Evolutionary conservation across 2,888 invertebrate species (phyloP).

Genomic region (Andrena trimmerana): DNA sequence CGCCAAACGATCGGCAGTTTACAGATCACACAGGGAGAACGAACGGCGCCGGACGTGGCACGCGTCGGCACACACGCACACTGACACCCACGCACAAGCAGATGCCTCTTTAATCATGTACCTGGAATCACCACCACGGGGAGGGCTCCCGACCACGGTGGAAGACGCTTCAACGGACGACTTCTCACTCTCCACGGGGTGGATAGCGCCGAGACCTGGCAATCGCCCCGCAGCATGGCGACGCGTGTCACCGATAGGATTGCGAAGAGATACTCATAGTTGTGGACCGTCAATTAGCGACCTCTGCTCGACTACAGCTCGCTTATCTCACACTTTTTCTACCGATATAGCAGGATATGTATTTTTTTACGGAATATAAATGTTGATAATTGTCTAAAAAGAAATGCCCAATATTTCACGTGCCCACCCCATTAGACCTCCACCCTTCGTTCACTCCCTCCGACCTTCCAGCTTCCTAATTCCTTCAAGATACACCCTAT

Average conservation of each 20-base stretch:
- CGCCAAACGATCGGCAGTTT: slow-evolving; percentile 3
- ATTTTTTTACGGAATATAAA: slow-evolving; percentile 79
- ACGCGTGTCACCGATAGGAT: slow-evolving; percentile 51
- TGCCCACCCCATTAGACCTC: not conserved
- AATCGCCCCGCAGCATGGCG: slow-evolving; percentile 35
- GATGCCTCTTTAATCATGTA: slow-evolving; percentile 35
- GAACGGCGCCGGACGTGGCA: slow-evolving; percentile 44
- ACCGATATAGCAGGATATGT: slow-evolving; percentile 84
- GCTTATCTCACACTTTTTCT: slow-evolving; percentile 84
- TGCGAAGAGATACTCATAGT: slow-evolving; percentile 31
- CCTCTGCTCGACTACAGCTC: slow-evolving; percentile 84
- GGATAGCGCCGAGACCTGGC: slow-evolving; percentile 42
- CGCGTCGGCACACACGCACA: slow-evolving; percentile 42
- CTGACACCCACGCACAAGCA: not conserved
- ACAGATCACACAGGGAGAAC: slow-evolving; percentile 14
- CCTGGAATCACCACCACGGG: slow-evolving; percentile 47
- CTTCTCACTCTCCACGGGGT: slow-evolving; percentile 17
- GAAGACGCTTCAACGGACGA: slow-evolving; percentile 28
- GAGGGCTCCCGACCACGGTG: slow-evolving; percentile 24
- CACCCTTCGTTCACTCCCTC: not conserved
- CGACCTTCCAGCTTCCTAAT: slow-evolving; percentile 1
- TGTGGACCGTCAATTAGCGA: slow-evolving; percentile 37
- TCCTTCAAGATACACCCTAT: not conserved
- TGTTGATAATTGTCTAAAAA: slow-evolving; percentile 36
- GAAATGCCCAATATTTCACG: not conserved